A percentile compares a stretch with the other conserved stretches of the same genome.
Conservation (phyloP, 1,140 invertebrate genomes). For the Aphidius gifuensis region DNA sequence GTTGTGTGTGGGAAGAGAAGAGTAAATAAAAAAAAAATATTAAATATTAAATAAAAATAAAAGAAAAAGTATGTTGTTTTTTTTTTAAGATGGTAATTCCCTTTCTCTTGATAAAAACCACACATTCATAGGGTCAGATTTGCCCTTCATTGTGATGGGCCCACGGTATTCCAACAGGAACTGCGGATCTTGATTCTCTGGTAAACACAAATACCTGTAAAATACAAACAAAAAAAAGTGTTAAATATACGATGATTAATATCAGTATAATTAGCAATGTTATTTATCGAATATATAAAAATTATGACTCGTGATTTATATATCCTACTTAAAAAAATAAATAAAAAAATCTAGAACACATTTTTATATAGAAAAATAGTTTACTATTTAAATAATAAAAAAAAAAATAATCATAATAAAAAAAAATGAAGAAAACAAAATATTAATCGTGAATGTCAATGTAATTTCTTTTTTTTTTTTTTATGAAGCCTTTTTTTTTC, state of each 20-base stretch:
- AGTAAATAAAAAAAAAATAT: neutral
- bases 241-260: neutral
- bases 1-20: neutral
- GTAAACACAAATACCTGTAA: conserved; percentile 76
- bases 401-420: too few species aligned
- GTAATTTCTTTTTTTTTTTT: too few species aligned
- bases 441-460: too few species aligned
- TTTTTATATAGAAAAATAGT: too few species aligned
- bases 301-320: too few species aligned
- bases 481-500: too few species aligned
- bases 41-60: conserved; percentile 6
- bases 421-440: too few species aligned
- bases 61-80: neutral
- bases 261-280: too few species aligned
- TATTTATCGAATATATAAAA: too few species aligned
- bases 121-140: conserved; percentile 91
- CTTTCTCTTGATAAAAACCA: conserved; percentile 77
- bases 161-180: conserved; percentile 87
- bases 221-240: conserved; percentile 15
- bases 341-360: too few species aligned
- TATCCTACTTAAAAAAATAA: too few species aligned
- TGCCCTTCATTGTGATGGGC: conserved; percentile 90
- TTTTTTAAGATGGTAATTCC: conserved; percentile 43
- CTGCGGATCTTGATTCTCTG: conserved; percentile 81
- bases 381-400: too few species aligned